Evolutionary conservation across 2,113 vertebrate genomes (phyloP).

Genomic region (Murina feae): DNA sequence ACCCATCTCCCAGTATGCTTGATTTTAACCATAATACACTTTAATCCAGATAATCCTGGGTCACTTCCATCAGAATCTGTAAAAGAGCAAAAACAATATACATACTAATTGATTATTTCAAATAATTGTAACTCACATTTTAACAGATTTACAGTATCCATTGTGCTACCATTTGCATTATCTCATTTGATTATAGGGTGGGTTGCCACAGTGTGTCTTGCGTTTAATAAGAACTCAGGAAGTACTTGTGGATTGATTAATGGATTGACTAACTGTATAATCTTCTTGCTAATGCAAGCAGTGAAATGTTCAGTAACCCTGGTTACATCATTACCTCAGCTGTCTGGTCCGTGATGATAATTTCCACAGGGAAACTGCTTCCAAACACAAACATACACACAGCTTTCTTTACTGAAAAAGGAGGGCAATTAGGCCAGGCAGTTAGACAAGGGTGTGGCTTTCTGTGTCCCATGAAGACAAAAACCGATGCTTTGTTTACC

Average conservation of each 20-base stretch:
- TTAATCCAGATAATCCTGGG: background rate
- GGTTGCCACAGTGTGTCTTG: slow-evolving; percentile 14
- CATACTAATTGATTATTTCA: background rate
- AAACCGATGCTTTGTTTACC: slow-evolving; percentile 1
- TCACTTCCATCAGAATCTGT: background rate
- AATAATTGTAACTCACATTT: slow-evolving; percentile 10
- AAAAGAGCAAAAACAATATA: background rate
- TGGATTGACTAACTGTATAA: slow-evolving; percentile 61
- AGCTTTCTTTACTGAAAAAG: background rate
- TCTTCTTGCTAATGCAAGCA: slow-evolving; percentile 61
- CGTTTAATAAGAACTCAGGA: slow-evolving; percentile 42
- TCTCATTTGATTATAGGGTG: slow-evolving; percentile 36
- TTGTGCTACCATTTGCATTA: background rate
- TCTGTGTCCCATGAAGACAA: background rate
- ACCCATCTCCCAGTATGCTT: background rate
- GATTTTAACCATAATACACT: background rate
- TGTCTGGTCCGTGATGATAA: slow-evolving; percentile 21
- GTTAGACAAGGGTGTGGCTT: background rate
- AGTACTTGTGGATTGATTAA: slow-evolving; percentile 61
- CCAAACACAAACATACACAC: background rate
- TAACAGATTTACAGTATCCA: background rate
- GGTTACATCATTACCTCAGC: slow-evolving; percentile 57
- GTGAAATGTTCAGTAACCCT: slow-evolving; percentile 62
- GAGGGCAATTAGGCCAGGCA: background rate
- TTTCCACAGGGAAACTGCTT: slow-evolving; percentile 46